Base-by-base conservation (phyloP, 30 jellyfish, hydroid and myxozoan genomes). In the Pelagia noctiluca region DNA sequence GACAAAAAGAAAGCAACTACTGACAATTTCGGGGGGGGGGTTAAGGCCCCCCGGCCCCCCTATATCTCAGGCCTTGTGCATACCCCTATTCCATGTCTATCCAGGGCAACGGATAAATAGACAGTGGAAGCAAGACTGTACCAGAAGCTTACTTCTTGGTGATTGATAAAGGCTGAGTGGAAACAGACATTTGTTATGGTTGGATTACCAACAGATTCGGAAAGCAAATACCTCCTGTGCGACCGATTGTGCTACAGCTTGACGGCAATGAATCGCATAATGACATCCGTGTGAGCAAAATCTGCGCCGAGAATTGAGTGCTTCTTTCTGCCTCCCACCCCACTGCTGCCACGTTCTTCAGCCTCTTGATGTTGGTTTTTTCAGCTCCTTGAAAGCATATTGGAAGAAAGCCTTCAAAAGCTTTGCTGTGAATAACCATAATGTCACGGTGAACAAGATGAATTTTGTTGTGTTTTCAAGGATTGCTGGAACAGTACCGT, bases 191-290 rank as follows among this genome's bases (percentile, higher is more conserved):
- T 42, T 42, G 8, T 16, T 42, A 42, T 42, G 57, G 12, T 42
- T 42, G 57, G 57, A 16, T 42, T 5, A 16, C 57, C 57, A 42
- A 42, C 8, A 42, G 57, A 42, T 42, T 42, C 16, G n/a, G 21
- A 29, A 66, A 22, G 30, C 32, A 67, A 32, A 22, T 67, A 7
- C 80, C 80, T 23, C 16, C 80, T 0, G 30, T 67, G 13, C 65
- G 80, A 28, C 80, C 80, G 28, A 53, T 70, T 12, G 60, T 70
- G 68, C 63, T 67, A 12, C 47, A 29, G 21, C 7, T 70, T 68
- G 74, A 70, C 35, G 83, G 83, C 12, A 68, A 70, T 19, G 37
- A 19, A 0, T 28, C 64, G 11, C 83, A 70, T 25, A 70, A 29
- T 28, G 83, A 70, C 68, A 28, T 28, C 0, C 7, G 3, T 3